Evolutionary conservation across 2,888 invertebrate genomes (phyloP).

Genomic region (Idaea straminata): DNA sequence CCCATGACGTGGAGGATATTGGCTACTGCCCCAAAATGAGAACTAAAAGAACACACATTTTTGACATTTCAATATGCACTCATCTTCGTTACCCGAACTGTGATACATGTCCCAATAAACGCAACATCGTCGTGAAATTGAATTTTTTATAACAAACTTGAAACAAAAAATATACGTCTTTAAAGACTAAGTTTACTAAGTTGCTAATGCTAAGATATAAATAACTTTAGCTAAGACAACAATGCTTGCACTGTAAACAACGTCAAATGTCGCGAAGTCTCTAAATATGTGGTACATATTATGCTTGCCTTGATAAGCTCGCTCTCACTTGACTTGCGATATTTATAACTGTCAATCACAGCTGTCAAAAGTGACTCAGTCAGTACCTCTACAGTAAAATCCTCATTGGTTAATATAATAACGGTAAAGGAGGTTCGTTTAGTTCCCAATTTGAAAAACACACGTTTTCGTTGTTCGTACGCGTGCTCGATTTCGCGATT

Average conservation of each 20-base stretch:
- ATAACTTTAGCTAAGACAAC: too few relatives aligned
- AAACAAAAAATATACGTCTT: too few relatives aligned
- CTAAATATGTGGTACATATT: background rate
- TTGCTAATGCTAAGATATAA: too few relatives aligned
- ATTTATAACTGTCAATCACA: conserved; percentile 77
- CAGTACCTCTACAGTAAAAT: conserved; percentile 62
- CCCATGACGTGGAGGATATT: conserved; percentile 72
- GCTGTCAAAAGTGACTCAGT: conserved; percentile 68
- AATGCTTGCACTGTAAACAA: background rate
- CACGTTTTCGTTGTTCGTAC: conserved; percentile 68
- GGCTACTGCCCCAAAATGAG: conserved; percentile 71
- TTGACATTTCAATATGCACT: conserved; percentile 79
- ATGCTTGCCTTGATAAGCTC: conserved; percentile 31
- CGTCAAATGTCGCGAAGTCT: background rate
- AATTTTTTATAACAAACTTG: background rate
- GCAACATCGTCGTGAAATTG: conserved; percentile 9
- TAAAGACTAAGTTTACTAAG: too few relatives aligned
- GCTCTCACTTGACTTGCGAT: conserved; percentile 69
- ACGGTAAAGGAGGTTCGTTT: conserved; percentile 61
- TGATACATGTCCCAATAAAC: conserved; percentile 19
- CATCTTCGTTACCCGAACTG: conserved; percentile 48
- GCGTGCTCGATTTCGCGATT: conserved; percentile 77
- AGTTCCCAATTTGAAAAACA: conserved; percentile 75
- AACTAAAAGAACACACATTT: conserved; percentile 72
- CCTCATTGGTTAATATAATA: conserved; percentile 72